Base-by-base conservation (phyloP, 1,140 invertebrate species). In the Ceratosolen fusciceps region DNA sequence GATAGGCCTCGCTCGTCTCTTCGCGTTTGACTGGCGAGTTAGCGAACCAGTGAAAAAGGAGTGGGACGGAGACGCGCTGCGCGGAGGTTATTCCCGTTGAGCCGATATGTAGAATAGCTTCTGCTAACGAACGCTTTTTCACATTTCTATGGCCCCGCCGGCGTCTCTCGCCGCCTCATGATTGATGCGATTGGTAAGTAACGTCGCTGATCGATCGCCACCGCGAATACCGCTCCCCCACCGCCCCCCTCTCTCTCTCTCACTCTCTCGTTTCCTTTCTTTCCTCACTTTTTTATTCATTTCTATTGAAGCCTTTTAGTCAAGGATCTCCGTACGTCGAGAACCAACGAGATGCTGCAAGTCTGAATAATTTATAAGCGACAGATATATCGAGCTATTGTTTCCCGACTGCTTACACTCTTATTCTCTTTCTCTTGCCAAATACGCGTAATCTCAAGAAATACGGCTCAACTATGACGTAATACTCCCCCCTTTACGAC, bases 1-100 rank as follows among this genome's bases (percentile, higher is more conserved):
- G 65, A 77, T 52, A 56, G 62, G 29, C 26, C 26, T 29, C 60
- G 37, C 24, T 68, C 62, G 37, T 67, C 47, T 68, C 74, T 37
- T 68, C 5, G 47, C 74, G 14, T 73, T 76, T 56, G 29, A 68
- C 75, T 58, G 75, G 65, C 65, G 67, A 77, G 75, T 77, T 71
- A 34, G 75, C 75, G 67, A 60, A 37, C 52, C 52, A 70, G 65
- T 71, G 75, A 47, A 52, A 52, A 77, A 58, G 37, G 34, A 77
- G 65, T 24, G n/a, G 52, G 34, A 47, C 60, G 26, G 4, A 60
- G 26, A 56, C 16, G 65, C 43, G 21, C n/a, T 60, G 26, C 10
- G 58, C 26, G 29, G 21, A 58, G 37, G 65, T 58, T 77, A 70
- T 77, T 70, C 71, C 68, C 47, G 52, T 47, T 14, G 37, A 34